Percentiles rank a stretch among this genome's conserved stretches.
phyloP scores from a whole-genome alignment of 1,140 invertebrate species.

The Drusus annulatus region DNA sequence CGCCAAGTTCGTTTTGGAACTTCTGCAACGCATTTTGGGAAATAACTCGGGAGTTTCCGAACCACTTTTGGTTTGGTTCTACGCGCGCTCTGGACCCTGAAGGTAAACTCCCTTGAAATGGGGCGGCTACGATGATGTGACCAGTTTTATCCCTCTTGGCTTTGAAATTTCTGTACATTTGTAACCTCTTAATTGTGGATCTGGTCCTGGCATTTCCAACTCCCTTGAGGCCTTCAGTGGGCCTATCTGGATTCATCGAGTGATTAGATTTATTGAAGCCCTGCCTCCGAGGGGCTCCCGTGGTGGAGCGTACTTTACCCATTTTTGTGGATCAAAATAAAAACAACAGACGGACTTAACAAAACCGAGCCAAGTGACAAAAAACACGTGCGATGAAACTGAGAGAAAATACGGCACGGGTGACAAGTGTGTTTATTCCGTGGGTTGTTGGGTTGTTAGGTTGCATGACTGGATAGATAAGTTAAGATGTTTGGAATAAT shows the following conservation, averaged over 20 bases:
- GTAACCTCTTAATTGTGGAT: constrained; percentile 94
- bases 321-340: constrained; percentile 65
- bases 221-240: constrained; percentile 84
- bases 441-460: constrained; percentile 46
- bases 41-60: constrained; percentile 94
- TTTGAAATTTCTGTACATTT: constrained; percentile 99
- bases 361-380: background rate
- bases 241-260: constrained; percentile 91
- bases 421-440: background rate
- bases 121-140: constrained; percentile 94
- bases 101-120: constrained; percentile 92
- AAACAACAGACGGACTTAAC: background rate
- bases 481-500: background rate
- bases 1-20: constrained; percentile 96
- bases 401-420: background rate
- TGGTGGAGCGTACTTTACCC: constrained; percentile 81
- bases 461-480: constrained; percentile 34
- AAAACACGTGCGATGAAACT: constrained; percentile 31
- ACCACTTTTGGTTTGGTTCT: constrained; percentile 98
- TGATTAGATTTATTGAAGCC: constrained; percentile 85
- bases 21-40: constrained; percentile 95
- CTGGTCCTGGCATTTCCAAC: constrained; percentile 90
- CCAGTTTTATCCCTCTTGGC: constrained; percentile 92
- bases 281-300: constrained; percentile 82
- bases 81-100: constrained; percentile 94